Conservation (phyloP, 2,888 invertebrate species). For the Lasioglossum figueresi region DNA sequence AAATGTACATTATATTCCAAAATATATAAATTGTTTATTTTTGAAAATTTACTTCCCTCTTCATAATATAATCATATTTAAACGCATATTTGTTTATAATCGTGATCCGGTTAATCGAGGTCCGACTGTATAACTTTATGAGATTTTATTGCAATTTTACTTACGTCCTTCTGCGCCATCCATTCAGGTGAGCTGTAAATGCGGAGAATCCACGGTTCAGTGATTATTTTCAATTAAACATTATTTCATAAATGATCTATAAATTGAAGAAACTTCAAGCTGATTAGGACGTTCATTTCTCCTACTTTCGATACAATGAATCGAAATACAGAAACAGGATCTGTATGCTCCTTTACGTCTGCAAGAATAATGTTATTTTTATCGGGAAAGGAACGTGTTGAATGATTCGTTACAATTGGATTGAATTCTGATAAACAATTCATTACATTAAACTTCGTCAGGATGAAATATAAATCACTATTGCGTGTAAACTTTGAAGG, state of each 20-base stretch:
- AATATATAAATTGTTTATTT: too few relatives aligned
- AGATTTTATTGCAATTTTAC: background rate
- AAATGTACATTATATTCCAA: too few relatives aligned
- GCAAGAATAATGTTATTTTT: slow-evolving; percentile 27
- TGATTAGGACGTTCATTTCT: slow-evolving; percentile 6
- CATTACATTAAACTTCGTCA: background rate
- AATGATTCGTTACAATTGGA: background rate
- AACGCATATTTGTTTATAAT: too few relatives aligned
- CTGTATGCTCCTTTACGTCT: background rate
- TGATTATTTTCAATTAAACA: background rate
- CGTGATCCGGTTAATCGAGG: too few relatives aligned
- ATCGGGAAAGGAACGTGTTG: background rate
- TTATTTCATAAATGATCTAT: too few relatives aligned
- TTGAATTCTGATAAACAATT: background rate
- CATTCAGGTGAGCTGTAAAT: background rate
- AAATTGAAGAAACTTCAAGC: background rate
- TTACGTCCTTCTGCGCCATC: background rate
- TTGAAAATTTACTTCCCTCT: too few relatives aligned
- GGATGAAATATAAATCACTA: background rate
- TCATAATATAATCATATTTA: too few relatives aligned
- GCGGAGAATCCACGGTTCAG: background rate
- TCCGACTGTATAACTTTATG: background rate
- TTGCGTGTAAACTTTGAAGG: background rate
- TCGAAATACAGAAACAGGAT: background rate
- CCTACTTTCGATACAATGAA: background rate